Evolutionary conservation across 2,113 vertebrate genomes (phyloP).

Genomic region (Petaurus breviceps): DNA sequence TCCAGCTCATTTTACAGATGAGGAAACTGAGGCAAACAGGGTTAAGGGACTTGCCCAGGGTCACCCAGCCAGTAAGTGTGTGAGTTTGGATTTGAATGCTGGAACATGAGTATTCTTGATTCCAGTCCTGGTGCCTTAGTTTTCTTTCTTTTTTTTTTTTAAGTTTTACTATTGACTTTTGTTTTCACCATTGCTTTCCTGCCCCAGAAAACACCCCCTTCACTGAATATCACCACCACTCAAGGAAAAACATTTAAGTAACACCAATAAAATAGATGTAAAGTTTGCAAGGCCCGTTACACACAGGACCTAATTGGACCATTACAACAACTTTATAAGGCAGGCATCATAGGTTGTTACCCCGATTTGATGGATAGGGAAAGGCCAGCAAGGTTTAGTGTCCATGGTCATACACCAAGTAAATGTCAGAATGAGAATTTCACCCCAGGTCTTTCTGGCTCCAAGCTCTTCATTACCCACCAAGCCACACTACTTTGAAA

Average conservation of each 20-base stretch:
- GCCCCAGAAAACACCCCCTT: not conserved
- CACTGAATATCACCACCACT: not conserved
- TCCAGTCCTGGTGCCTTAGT: not conserved
- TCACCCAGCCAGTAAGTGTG: not conserved
- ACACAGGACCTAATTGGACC: not conserved
- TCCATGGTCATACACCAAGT: not conserved
- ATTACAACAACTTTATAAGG: not conserved
- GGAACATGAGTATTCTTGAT: not conserved
- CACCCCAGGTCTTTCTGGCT: not conserved
- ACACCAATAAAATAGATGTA: not conserved
- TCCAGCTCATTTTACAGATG: too few species aligned
- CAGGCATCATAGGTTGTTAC: not conserved
- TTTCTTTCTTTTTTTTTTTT: not conserved
- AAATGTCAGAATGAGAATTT: not conserved
- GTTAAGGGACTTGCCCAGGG: not conserved
- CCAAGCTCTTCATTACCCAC: not conserved
- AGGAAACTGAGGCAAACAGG: not conserved
- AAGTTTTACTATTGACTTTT: not conserved
- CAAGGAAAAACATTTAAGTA: not conserved
- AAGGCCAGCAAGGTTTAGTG: not conserved
- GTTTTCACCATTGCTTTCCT: not conserved
- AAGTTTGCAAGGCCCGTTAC: not conserved
- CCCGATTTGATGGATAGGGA: not conserved
- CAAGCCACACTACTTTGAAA: not conserved
- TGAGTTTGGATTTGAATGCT: not conserved